Conservation (phyloP, 2,888 invertebrate genomes). For the Halictus quadricinctus region DNA sequence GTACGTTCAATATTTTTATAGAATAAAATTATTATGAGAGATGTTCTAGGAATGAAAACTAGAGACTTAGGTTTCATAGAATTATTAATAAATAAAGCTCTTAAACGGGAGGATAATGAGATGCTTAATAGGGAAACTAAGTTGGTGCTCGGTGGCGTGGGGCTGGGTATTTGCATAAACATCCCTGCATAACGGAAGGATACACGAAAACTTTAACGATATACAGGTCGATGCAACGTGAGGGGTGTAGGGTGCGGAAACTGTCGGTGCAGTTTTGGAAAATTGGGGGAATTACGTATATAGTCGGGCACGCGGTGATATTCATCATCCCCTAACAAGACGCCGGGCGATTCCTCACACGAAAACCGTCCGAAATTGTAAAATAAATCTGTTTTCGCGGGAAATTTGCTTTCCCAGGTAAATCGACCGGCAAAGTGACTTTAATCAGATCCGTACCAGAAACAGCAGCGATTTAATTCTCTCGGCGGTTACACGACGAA, state of each 20-base stretch:
- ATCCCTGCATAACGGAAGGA: background rate
- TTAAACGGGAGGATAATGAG: background rate
- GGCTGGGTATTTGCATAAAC: background rate
- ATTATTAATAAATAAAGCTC: background rate
- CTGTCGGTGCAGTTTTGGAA: slow-evolving; percentile 5
- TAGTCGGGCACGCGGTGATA: background rate
- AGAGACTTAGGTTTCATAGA: background rate
- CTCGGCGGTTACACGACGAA: background rate
- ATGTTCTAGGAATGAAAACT: background rate
- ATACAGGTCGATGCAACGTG: background rate
- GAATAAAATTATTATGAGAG: background rate
- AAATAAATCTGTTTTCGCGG: background rate
- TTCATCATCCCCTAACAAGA: background rate
- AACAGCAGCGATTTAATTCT: slow-evolving; percentile 1
- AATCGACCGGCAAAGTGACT: background rate
- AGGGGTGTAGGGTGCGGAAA: background rate
- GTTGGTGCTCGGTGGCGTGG: background rate
- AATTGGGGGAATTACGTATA: background rate
- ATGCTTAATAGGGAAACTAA: background rate
- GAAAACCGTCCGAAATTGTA: background rate
- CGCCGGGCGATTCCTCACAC: background rate
- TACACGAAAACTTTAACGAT: background rate
- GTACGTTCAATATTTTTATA: background rate
- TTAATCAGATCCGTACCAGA: background rate
- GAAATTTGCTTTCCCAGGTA: background rate